phyloP scores from a whole-genome alignment of 1,140 invertebrate genomes.

The Drosophila jambulina region DNA sequence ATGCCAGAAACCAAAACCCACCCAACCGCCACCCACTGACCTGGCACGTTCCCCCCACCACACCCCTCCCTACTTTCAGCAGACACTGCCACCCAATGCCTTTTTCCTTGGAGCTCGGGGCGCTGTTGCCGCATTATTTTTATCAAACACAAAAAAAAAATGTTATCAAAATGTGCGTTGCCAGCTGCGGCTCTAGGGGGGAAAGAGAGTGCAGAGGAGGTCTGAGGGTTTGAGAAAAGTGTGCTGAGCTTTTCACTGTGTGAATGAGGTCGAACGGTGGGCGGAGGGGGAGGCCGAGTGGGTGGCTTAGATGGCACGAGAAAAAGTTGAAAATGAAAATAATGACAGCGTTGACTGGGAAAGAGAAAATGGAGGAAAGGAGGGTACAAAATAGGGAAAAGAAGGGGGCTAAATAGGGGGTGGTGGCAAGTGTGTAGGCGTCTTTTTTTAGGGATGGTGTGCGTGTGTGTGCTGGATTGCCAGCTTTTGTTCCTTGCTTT shows the following conservation, averaged over 20 bases:
- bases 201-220: not conserved
- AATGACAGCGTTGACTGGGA: slow-evolving; percentile 67
- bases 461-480: slow-evolving; percentile 19
- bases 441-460: slow-evolving; percentile 9
- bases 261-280: slow-evolving; percentile 68
- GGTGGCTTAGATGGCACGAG: slow-evolving; percentile 37
- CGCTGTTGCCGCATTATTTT: slow-evolving; percentile 80
- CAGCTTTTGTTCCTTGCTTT: slow-evolving; percentile 31
- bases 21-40: slow-evolving; percentile 74
- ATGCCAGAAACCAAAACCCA: slow-evolving; percentile 45
- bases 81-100: slow-evolving; percentile 12
- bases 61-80: not conserved
- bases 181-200: slow-evolving; percentile 54
- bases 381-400: slow-evolving; percentile 38
- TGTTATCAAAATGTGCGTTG: slow-evolving; percentile 83
- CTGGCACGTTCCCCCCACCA: slow-evolving; percentile 60
- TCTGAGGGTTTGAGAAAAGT: slow-evolving; percentile 18
- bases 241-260: slow-evolving; percentile 41
- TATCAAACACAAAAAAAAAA: slow-evolving; percentile 57
- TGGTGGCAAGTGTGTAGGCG: slow-evolving; percentile 26
- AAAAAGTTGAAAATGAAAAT: slow-evolving; percentile 82
- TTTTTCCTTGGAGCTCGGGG: slow-evolving; percentile 42
- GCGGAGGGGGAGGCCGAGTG: slow-evolving; percentile 15
- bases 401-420: slow-evolving; percentile 15
- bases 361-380: slow-evolving; percentile 19